Percentiles rank a stretch among this genome's conserved stretches.
Conservation (phyloP, 2,113 vertebrate genomes). For the Charadrius vociferus region DNA sequence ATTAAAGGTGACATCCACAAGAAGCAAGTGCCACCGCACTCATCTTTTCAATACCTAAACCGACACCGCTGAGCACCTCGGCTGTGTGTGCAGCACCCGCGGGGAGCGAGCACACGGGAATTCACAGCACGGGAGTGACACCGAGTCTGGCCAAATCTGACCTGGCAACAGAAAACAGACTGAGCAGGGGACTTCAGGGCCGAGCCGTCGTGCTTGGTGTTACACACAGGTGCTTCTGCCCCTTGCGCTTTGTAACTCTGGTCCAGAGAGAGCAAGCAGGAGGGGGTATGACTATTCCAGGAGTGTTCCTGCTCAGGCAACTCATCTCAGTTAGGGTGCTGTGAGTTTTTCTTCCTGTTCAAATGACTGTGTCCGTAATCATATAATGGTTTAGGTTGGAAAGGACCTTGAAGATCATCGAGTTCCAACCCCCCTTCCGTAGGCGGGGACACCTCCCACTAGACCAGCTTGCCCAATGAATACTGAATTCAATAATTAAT, state of each 20-base stretch:
- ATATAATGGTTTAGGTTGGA: too few species aligned
- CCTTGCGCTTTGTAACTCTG: background rate
- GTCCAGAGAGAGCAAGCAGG: background rate
- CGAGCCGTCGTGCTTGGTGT: background rate
- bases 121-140: accelerated
- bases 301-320: background rate
- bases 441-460: too few species aligned
- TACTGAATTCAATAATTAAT: too few species aligned
- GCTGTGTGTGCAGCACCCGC: background rate
- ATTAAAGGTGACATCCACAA: background rate
- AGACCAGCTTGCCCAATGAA: too few species aligned
- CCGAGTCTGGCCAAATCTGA: background rate
- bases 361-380: background rate
- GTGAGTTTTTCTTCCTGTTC: background rate
- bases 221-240: background rate
- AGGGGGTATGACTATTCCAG: too few species aligned
- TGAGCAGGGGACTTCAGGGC: background rate
- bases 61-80: accelerated
- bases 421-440: too few species aligned
- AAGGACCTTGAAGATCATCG: too few species aligned
- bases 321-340: background rate
- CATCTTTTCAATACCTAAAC: background rate
- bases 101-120: background rate
- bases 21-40: background rate
- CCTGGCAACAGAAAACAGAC: background rate